A percentile compares a stretch with the other conserved stretches of the same genome.
Conservation (phyloP, 2,113 vertebrate genomes). For the Paramormyrops kingsleyae region DNA sequence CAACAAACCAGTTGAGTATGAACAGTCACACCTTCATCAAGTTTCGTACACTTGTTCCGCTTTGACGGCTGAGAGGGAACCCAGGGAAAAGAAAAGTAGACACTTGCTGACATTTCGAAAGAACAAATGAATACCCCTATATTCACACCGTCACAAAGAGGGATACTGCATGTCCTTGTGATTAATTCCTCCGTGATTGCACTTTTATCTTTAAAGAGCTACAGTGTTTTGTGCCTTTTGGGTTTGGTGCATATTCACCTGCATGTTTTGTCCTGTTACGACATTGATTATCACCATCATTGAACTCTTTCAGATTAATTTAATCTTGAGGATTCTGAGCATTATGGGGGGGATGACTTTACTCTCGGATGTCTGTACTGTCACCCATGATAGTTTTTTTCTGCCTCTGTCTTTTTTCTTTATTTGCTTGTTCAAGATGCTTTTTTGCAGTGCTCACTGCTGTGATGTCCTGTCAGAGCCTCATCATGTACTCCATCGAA, state of each 20-base stretch:
- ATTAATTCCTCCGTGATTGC: slow-evolving; percentile 42
- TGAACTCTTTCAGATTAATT: slow-evolving; percentile 58
- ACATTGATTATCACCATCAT: slow-evolving; percentile 65
- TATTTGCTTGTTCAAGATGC: slow-evolving; percentile 43
- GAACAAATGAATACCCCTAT: not conserved
- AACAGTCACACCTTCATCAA: not conserved
- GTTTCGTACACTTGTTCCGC: not conserved
- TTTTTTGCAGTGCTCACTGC: slow-evolving; percentile 53
- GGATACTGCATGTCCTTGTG: slow-evolving; percentile 47
- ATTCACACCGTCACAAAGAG: slow-evolving; percentile 26
- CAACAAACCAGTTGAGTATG: no score
- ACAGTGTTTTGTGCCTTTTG: slow-evolving; percentile 15
- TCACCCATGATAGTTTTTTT: slow-evolving; percentile 63
- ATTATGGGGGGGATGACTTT: slow-evolving; percentile 72
- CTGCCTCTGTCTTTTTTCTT: slow-evolving; percentile 61
- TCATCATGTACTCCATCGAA: slow-evolving; percentile 56
- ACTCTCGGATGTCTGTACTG: slow-evolving; percentile 71
- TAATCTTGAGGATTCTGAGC: slow-evolving; percentile 57
- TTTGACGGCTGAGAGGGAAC: not conserved
- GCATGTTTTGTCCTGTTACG: slow-evolving; percentile 67
- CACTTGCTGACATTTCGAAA: not conserved
- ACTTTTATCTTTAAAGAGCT: slow-evolving; percentile 44
- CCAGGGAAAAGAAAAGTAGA: not conserved
- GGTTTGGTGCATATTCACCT: slow-evolving; percentile 70
- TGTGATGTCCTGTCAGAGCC: slow-evolving; percentile 56